Conservation (phyloP, 1,140 invertebrate species). For the Drosophila burlai region DNA sequence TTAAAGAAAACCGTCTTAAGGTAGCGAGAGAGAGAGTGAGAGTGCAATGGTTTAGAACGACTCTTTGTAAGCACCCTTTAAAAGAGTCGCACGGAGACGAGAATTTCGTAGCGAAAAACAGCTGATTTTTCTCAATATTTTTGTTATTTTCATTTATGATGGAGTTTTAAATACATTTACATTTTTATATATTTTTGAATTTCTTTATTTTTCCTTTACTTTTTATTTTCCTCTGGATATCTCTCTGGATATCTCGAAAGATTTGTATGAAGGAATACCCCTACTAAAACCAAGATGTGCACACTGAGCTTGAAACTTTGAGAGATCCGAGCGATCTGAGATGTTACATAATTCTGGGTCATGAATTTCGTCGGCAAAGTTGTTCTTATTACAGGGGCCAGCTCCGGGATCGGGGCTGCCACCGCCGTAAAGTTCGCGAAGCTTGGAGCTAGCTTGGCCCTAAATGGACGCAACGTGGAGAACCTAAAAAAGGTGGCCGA, state of each 20-base stretch:
- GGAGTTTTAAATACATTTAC: not conserved
- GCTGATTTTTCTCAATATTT: no score
- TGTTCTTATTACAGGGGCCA: slow-evolving; percentile 92
- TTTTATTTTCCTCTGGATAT: not conserved
- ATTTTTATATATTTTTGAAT: not conserved
- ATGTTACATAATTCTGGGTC: slow-evolving; percentile 54
- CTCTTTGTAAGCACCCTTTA: no score
- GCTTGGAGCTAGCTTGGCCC: slow-evolving; percentile 89
- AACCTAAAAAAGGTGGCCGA: slow-evolving; percentile 60
- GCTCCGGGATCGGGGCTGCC: slow-evolving; percentile 94
- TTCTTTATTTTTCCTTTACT: no score
- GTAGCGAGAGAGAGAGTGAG: no score
- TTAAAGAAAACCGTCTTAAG: no score
- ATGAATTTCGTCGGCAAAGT: slow-evolving; percentile 89
- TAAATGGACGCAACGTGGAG: slow-evolving; percentile 90
- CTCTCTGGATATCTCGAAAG: no score
- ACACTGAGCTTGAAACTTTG: slow-evolving; percentile 16
- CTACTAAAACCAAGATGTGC: slow-evolving; percentile 34
- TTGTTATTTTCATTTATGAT: no score
- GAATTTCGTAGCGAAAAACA: no score
- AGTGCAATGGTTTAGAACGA: no score
- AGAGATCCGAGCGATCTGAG: not conserved
- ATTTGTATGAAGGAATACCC: slow-evolving; percentile 16
- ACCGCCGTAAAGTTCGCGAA: slow-evolving; percentile 92
- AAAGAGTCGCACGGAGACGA: no score